Percentiles rank a stretch among this genome's conserved stretches.
phyloP scores from a whole-genome alignment of 1,140 invertebrate species.

The Vanessa tameamea region DNA sequence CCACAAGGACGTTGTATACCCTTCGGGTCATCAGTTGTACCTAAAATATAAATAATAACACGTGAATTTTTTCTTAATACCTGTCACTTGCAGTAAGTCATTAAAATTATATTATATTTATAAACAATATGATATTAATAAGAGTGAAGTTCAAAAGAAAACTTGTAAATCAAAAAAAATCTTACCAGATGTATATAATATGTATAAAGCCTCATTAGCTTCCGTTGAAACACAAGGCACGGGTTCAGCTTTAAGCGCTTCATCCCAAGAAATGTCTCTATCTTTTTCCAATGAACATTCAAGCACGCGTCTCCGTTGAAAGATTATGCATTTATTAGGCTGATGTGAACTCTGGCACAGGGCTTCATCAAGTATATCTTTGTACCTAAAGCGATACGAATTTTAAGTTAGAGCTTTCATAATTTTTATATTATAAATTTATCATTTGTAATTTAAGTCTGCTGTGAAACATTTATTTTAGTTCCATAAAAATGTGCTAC shows the following conservation, averaged over 20 bases:
- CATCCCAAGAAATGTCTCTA: conserved; percentile 89
- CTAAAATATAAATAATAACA: conserved; percentile 38
- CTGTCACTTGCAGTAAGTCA: no score
- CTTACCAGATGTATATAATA: conserved; percentile 94
- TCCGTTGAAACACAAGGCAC: conserved; percentile 92
- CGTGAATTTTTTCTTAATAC: no score
- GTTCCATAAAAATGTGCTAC: no score
- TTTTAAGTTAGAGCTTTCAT: neutral
- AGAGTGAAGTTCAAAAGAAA: no score
- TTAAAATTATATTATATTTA: no score
- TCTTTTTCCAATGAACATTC: conserved; percentile 82
- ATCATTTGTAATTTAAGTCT: no score
- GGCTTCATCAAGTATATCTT: conserved; percentile 93
- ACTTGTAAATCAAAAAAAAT: no score
- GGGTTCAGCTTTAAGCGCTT: conserved; percentile 84
- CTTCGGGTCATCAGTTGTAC: conserved; percentile 87
- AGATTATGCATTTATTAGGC: conserved; percentile 90
- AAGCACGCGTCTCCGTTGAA: conserved; percentile 86
- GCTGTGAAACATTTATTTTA: no score
- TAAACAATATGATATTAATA: no score
- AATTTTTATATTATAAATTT: no score
- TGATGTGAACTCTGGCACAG: conserved; percentile 86
- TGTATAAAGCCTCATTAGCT: conserved; percentile 94
- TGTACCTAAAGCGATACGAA: conserved; percentile 84
- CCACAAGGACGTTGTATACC: conserved; percentile 92